Conservation (phyloP, 2,113 vertebrate genomes). For the Empidonax traillii region DNA sequence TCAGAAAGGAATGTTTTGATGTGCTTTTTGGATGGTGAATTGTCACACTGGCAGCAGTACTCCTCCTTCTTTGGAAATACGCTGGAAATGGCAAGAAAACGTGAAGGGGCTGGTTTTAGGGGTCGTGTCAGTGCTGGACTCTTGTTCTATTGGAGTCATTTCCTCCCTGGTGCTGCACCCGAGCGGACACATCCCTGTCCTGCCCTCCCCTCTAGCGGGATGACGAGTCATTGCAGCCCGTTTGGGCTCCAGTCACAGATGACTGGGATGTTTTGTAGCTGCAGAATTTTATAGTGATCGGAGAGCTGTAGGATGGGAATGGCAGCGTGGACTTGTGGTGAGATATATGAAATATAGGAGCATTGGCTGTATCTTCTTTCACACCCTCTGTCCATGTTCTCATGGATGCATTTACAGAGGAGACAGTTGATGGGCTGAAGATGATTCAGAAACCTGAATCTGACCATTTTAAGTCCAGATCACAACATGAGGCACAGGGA, state of each 20-base stretch:
- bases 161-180: background rate
- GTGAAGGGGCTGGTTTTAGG: background rate
- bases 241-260: fast-evolving
- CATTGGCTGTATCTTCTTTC: background rate
- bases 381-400: background rate
- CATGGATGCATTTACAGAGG: background rate
- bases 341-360: background rate
- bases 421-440: background rate
- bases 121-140: background rate
- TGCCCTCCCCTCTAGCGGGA: constrained; percentile 64
- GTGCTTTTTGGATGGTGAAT: background rate
- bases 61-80: background rate
- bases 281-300: fast-evolving
- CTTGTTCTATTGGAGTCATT: fast-evolving
- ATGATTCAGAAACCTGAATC: background rate
- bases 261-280: background rate
- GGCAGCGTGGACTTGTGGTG: background rate
- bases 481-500: background rate
- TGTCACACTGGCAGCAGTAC: background rate
- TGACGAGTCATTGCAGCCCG: background rate
- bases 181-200: background rate
- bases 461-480: background rate
- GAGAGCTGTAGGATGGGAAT: background rate
- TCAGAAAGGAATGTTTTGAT: background rate
- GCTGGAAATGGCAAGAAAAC: background rate